Base-by-base conservation (phyloP, 2,113 vertebrate genomes). In the Sorex araneus region DNA sequence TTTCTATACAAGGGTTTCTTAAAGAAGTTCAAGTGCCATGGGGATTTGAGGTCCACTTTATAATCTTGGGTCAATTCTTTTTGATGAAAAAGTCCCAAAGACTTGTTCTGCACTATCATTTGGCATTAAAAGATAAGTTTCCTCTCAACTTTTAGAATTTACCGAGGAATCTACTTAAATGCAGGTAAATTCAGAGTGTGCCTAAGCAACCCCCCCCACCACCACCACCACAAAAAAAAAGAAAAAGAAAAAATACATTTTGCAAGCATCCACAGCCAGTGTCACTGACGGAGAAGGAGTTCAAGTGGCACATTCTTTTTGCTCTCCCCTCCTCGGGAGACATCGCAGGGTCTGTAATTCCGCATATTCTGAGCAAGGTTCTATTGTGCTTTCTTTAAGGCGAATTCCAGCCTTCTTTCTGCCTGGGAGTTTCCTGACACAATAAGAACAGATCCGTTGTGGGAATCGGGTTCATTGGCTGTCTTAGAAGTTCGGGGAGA, bases 361-460 rank as follows among this genome's bases (percentile, higher is more conserved):
- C 4, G 1, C 80, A 95, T 86, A 93, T 86, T 86, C 91, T 84
- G 69, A 86, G 90, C 88, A 95, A 64, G 77, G 76, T 89, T 96
- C 81, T 69, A 94, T 92, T 92, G 83, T 95, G 95, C 93, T 93
- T 94, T 95, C 82, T 95, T 40, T 87, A 88, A 93, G 92, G 73
- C 90, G 87, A 94, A 84, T 89, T 79, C 95, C 90, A 80, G 77
- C 88, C 67, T 87, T 80, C 76, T 90, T 87, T 80, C 76, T 90
- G 40, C 90, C 73, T 94, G 75, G 82, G 76, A 91, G 76, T 94
- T 87, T 88, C 87, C 75, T 93, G 92, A 84, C 83, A 81, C 89
- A 95, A 57, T 89, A 89, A 92, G 88, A 96, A 88, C 80, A 91
- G 76, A 87, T 79, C 71, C n/a, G 70, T 94, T 93, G 73, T 81